Percentiles rank a stretch among this genome's conserved stretches.
Evolutionary conservation across 2,113 vertebrate species (phyloP).

Genomic region (Polypterus senegalus): DNA sequence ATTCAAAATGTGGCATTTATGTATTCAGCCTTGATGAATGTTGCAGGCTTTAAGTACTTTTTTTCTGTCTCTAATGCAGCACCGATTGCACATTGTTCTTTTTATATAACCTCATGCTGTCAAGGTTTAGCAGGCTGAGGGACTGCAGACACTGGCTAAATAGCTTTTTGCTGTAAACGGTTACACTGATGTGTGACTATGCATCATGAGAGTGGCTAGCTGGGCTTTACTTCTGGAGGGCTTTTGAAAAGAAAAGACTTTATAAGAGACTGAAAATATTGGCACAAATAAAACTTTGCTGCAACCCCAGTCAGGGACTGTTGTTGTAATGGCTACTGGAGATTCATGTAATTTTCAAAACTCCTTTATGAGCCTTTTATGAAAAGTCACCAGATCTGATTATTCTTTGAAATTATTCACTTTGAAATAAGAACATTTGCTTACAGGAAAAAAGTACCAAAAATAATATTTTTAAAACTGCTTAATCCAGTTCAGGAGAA

Average conservation of each 20-base stretch:
- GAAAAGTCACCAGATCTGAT: too few relatives aligned
- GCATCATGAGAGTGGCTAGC: conserved; percentile 31
- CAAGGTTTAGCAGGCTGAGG: conserved; percentile 54
- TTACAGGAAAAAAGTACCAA: too few relatives aligned
- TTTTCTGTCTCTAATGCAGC: conserved; percentile 69
- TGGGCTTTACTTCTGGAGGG: conserved; percentile 9
- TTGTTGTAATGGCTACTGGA: too few relatives aligned
- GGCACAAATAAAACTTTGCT: neutral
- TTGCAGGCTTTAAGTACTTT: conserved; percentile 75
- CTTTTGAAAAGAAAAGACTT: too few relatives aligned
- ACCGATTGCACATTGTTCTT: conserved; percentile 71
- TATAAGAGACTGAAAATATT: neutral
- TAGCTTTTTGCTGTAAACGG: conserved; percentile 52
- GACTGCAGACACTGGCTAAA: conserved; percentile 60
- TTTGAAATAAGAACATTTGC: too few relatives aligned
- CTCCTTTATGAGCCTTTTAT: too few relatives aligned
- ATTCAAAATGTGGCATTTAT: conserved; percentile 84
- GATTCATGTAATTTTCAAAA: too few relatives aligned
- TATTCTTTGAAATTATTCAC: too few relatives aligned
- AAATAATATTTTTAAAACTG: too few relatives aligned
- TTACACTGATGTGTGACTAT: conserved; percentile 45
- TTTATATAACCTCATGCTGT: conserved; percentile 64
- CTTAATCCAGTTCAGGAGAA: too few relatives aligned
- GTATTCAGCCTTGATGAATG: conserved; percentile 81
- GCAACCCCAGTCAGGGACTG: too few relatives aligned